Evolutionary conservation across 1,140 invertebrate genomes (phyloP).

Genomic region (Ostrea denselamellosa): DNA sequence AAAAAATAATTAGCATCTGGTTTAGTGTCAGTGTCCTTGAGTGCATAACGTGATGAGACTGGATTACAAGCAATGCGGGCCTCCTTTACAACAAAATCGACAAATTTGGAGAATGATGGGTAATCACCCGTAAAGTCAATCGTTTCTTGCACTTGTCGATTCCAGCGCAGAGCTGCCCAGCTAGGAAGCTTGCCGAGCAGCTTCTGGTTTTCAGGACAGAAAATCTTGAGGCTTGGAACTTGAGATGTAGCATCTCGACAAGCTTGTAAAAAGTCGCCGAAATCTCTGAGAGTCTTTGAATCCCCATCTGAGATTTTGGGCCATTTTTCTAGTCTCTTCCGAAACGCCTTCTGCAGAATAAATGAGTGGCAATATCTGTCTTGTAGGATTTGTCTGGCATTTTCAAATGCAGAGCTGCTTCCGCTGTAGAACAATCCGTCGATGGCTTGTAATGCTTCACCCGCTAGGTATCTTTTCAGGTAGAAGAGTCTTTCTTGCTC

Average conservation of each 20-base stretch:
- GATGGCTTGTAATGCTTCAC: constrained; percentile 50
- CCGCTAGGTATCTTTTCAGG: constrained; percentile 71
- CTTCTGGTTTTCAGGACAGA: constrained; percentile 53
- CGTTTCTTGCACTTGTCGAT: constrained; percentile 25
- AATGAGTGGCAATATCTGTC: constrained; percentile 57
- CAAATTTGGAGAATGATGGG: constrained; percentile 49
- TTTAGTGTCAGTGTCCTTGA: neutral
- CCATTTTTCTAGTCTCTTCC: constrained; percentile 54
- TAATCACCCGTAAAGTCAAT: neutral
- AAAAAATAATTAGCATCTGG: too few species aligned
- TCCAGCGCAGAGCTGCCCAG: constrained; percentile 44
- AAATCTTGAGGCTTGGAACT: constrained; percentile 37
- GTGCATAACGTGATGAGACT: constrained; percentile 39
- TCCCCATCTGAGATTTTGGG: constrained; percentile 46
- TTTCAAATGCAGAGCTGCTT: constrained; percentile 46
- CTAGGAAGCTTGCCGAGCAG: constrained; percentile 53
- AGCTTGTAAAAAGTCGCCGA: constrained; percentile 44
- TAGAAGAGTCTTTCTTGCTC: constrained; percentile 81
- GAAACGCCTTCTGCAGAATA: constrained; percentile 53
- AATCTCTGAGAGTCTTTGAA: constrained; percentile 44
- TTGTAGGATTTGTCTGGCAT: constrained; percentile 39
- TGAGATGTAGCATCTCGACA: constrained; percentile 39
- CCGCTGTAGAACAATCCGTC: constrained; percentile 56
- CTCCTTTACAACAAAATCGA: constrained; percentile 48
- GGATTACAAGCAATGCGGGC: constrained; percentile 52